Conservation (phyloP, 1,140 invertebrate genomes). For the Rhizoglyphus robini region DNA sequence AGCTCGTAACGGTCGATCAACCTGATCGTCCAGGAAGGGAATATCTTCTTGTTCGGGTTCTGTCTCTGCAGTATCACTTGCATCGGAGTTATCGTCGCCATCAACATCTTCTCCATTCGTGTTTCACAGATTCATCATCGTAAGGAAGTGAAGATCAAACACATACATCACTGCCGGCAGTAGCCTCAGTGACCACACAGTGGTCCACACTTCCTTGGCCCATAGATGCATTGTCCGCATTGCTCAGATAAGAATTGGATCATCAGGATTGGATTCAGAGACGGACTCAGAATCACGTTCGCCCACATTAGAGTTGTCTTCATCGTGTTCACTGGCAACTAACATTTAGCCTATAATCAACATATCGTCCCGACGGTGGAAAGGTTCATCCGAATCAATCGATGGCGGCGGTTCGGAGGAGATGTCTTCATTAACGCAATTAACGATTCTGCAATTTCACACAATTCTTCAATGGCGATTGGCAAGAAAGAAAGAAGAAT, state of each 20-base stretch:
- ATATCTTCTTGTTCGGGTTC: conserved; percentile 68
- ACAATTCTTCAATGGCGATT: conserved; percentile 82
- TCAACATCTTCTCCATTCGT: conserved; percentile 40
- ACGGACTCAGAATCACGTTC: conserved; percentile 72
- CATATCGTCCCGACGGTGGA: background rate
- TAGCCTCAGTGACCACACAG: conserved; percentile 68
- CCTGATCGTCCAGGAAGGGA: conserved; percentile 59
- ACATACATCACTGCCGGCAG: conserved; percentile 66
- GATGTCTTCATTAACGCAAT: conserved; percentile 44
- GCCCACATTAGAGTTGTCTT: conserved; percentile 45
- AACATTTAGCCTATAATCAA: background rate
- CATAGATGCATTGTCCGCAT: conserved; percentile 52
- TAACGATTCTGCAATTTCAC: conserved; percentile 86
- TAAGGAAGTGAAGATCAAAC: conserved; percentile 61
- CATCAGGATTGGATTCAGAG: conserved; percentile 67
- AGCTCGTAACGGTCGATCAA: conserved; percentile 51
- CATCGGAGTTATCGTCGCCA: conserved; percentile 52
- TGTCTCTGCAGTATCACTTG: conserved; percentile 82
- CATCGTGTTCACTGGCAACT: conserved; percentile 29
- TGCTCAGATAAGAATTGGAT: conserved; percentile 50
- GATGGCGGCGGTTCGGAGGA: background rate
- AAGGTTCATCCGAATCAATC: background rate
- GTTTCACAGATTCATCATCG: conserved; percentile 79
- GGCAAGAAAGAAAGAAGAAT: conserved; percentile 80
- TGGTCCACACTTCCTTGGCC: conserved; percentile 70